Percentiles rank a stretch among this genome's conserved stretches.
Evolutionary conservation across 2,888 invertebrate species (phyloP).

Genomic region (Lasioglossum vierecki): DNA sequence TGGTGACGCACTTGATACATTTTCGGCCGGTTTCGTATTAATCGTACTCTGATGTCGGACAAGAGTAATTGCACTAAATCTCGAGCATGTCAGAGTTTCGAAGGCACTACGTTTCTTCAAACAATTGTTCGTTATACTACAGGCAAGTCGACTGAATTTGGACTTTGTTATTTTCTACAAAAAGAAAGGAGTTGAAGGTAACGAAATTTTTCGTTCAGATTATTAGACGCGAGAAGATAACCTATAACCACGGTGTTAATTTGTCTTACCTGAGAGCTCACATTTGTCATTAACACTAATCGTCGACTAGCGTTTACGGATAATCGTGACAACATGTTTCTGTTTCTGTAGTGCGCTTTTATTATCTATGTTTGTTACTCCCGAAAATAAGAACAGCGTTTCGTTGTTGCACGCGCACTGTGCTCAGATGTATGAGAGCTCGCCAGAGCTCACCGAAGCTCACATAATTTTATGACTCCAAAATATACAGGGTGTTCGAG

Average conservation of each 20-base stretch:
- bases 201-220: neutral
- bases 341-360: neutral
- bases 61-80: conserved; percentile 57
- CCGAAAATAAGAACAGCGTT: neutral
- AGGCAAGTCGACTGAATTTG: conserved; percentile 57
- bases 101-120: conserved; percentile 5
- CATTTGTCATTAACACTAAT: conserved; percentile 62
- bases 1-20: conserved; percentile 62
- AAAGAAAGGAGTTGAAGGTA: conserved; percentile 6
- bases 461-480: neutral
- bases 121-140: conserved; percentile 22
- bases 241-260: conserved; percentile 45
- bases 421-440: neutral
- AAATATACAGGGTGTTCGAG: neutral
- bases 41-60: conserved; percentile 71
- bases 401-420: neutral
- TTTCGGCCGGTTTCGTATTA: conserved; percentile 25
- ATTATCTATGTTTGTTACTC: neutral
- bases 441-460: too few species aligned
- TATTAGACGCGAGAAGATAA: conserved; percentile 59
- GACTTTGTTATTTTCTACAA: conserved; percentile 58
- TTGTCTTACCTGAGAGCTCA: conserved; percentile 67
- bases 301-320: conserved; percentile 59
- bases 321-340: conserved; percentile 74
- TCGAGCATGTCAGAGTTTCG: conserved; percentile 27